Evolutionary conservation across 2,113 vertebrate species (phyloP), one percentile per base, ranked within the genome.

Genomic region (Opisthocomus hoazin): DNA sequence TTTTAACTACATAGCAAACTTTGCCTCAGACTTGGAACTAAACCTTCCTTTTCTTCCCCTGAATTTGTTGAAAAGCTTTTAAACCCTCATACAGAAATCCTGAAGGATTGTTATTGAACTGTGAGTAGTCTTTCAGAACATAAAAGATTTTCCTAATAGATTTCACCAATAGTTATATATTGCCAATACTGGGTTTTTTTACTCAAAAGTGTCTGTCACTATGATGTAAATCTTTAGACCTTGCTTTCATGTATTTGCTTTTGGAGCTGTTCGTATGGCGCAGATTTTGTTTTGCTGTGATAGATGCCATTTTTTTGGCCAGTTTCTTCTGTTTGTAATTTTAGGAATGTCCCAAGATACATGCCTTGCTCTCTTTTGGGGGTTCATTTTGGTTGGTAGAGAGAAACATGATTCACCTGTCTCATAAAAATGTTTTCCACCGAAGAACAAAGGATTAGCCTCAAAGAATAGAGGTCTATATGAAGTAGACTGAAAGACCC

Each of bases 1-100:
- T 68, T 94, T 71, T n/a, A 83, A 65, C 95, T 91, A 10, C 66
- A 61, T 64, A 64, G 90, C 56, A 96, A 94, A 97, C 81, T 96
- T 95, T 54, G 61, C n/a, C 56, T 54, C 27, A 76, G 64, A 30
- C 16, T 93, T 58, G 54, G 51, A 76, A 45, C 27, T 26, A 77
- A 87, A 57, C 29, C 53, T 43, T 78, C 63, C 51, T 73, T 92
- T 88, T 64, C 60, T 88, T 45, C n/a, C 66, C 65, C 36, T 63
- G 69, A 91, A 58, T 84, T 41, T 84, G 53, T 17, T 77, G 60
- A 79, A 89, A 95, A 80, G 54, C n/a, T 77, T 89, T 92, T 29
- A 77, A 93, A 53, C 17, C 30, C 68, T 91, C 68, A 3, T 7
- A 63, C 4, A 76, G 57, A 85, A 89, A 83, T 80, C 41, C 85